Evolutionary conservation across 35 echinoderm and acorn worm genomes (phyloP).

Genomic region (Amphiura filiformis): DNA sequence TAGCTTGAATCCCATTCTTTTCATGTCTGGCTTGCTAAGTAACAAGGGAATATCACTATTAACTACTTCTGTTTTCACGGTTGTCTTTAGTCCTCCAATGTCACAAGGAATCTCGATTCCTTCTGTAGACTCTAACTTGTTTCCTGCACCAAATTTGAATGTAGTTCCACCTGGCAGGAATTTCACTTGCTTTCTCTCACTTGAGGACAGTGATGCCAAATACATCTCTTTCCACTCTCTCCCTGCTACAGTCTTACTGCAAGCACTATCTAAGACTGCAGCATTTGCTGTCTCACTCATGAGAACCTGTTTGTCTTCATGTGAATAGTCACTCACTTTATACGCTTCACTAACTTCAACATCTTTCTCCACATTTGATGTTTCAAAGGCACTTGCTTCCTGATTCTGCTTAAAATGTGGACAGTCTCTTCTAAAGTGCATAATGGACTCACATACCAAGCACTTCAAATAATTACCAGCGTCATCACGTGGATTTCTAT

Average conservation of each 20-base stretch:
- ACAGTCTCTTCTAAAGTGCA: slow-evolving; percentile 1
- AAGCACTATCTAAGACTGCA: slow-evolving; percentile 28
- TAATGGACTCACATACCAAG: not conserved
- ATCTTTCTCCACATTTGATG: not conserved
- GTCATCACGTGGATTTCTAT: not conserved
- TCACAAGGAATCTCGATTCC: slow-evolving; percentile 34
- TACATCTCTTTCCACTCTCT: slow-evolving; percentile 30
- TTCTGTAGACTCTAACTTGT: slow-evolving; percentile 10
- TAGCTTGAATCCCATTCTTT: slow-evolving; percentile 31
- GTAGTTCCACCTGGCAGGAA: slow-evolving; percentile 20
- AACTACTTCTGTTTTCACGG: slow-evolving; percentile 45
- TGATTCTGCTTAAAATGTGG: slow-evolving; percentile 8
- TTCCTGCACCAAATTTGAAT: slow-evolving; percentile 59
- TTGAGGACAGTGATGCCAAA: slow-evolving; percentile 2
- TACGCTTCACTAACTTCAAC: slow-evolving; percentile 26
- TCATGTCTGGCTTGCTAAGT: slow-evolving; percentile 51
- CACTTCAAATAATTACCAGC: slow-evolving; percentile 2
- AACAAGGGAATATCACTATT: slow-evolving; percentile 48
- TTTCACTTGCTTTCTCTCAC: slow-evolving; percentile 47
- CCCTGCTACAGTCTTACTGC: slow-evolving; percentile 25
- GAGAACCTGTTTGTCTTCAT: slow-evolving; percentile 16
- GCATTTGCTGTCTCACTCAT: slow-evolving; percentile 29
- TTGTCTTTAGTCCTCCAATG: slow-evolving; percentile 36
- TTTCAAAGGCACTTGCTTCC: not conserved
- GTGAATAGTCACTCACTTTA: slow-evolving; percentile 22